Base-by-base conservation (phyloP, 2,797 vertebrate species). In the Champsocephalus gunnari region DNA sequence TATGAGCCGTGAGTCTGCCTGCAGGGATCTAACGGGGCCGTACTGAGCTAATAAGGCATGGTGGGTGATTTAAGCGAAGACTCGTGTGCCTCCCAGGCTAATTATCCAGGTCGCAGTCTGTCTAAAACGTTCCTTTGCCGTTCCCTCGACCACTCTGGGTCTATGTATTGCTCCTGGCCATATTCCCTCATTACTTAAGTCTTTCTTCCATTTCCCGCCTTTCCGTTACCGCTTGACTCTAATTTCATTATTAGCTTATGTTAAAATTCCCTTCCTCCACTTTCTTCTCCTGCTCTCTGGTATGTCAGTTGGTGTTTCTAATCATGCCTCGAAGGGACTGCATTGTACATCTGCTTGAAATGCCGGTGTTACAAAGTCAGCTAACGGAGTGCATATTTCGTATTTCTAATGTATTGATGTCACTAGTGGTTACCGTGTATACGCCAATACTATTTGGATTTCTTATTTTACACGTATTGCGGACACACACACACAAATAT, bases 11-110 rank as follows among this genome's bases (percentile, higher is more conserved):
- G 69, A 24, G 76, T 58, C 74, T 64, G 51, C 68, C 74, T 79
- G 73, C 70, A 41, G 58, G 47, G 80, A 75, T 68, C 80, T 82
- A 53, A 71, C 77, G 87, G 73, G 75, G 50, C 59, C 44, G 4
- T 62, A 71, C 43, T 51, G 72, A 82, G 79, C 74, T 90, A 90
- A 89, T 85, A 82, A 82, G 81, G 63, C 87, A 79, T 63, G 64
- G 82, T 75, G 67, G 77, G 84, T 81, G 81, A 90, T 89, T 88
- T 81, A 77, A 79, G 73, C 66, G 70, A 71, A 75, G 80, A 68
- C 82, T 84, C 60, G 7, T 12, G 67, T 60, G 80, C 79, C 71
- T 85, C 76, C 77, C 71, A 65, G 86, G 80, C 87, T 90, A 87
- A 87, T 92, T 87, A 82, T 77, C 83, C 79, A 70, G 79, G 83